Evolutionary conservation across 2,113 vertebrate species (phyloP).

Genomic region (Callopanchax toddi): DNA sequence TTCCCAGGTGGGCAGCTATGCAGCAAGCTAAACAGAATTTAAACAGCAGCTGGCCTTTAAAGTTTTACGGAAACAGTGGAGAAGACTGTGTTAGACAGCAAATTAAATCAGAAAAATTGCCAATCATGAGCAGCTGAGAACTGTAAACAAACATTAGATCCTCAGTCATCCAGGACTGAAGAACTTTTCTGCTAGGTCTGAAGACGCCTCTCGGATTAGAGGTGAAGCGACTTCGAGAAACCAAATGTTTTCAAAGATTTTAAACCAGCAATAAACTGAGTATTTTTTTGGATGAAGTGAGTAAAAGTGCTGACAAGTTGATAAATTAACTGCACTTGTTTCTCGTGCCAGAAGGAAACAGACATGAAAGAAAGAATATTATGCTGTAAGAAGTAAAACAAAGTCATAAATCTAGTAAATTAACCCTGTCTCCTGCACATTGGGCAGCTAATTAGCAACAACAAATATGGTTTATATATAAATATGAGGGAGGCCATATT

Average conservation of each 20-base stretch:
- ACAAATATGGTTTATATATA: background rate
- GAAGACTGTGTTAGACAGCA: constrained; percentile 1
- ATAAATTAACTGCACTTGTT: constrained; percentile 7
- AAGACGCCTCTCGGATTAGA: no score
- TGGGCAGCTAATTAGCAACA: background rate
- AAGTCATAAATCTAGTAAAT: constrained; percentile 13
- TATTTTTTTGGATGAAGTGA: constrained; percentile 9
- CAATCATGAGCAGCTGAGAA: constrained; percentile 18
- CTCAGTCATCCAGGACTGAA: no score
- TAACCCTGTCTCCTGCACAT: background rate
- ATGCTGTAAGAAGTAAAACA: background rate
- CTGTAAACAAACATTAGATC: constrained; percentile 7
- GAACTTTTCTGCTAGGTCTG: no score
- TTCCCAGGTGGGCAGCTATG: background rate
- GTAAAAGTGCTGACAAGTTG: constrained; percentile 5
- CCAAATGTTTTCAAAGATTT: no score
- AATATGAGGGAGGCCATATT: background rate
- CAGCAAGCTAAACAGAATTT: constrained; percentile 7
- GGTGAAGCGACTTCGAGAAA: no score
- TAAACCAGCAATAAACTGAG: no score
- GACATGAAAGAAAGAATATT: background rate
- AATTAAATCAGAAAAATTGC: constrained; percentile 24
- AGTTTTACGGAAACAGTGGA: constrained; percentile 11
- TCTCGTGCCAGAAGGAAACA: background rate
- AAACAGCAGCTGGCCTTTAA: constrained; percentile 15